These are phyloP conservation scores for Leguminivora glycinivorella DNA, from an alignment of 1,140 invertebrate species.

Conservation along the genomic window DNA sequence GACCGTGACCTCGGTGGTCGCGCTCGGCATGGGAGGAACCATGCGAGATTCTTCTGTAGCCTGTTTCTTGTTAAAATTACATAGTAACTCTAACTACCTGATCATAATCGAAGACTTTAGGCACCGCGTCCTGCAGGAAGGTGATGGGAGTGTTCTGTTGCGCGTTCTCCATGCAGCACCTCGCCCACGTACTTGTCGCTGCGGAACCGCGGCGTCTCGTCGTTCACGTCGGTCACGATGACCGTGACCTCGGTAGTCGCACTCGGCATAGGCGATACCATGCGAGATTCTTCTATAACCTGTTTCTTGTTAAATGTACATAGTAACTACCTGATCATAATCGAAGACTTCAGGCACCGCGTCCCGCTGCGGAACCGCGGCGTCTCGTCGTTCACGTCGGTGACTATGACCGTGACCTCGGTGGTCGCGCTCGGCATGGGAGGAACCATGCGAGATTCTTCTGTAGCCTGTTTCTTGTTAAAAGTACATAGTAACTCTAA, in stretches of 20 bases:
- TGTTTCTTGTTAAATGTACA: no score
- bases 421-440: slow-evolving; percentile 89
- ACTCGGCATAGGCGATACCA: no score
- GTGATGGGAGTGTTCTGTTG: slow-evolving; percentile 93
- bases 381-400: slow-evolving; percentile 97
- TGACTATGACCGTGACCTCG: slow-evolving; percentile 94
- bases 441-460: slow-evolving; percentile 80
- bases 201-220: no score
- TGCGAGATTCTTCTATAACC: no score
- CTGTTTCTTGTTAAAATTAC: no score
- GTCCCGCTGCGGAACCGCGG: no score
- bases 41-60: slow-evolving; percentile 84
- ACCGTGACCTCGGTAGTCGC: no score
- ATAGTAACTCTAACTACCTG: slow-evolving; percentile 81
- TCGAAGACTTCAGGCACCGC: no score
- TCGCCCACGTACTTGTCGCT: slow-evolving; percentile 90
- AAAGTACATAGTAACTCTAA: no score
- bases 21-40: slow-evolving; percentile 84
- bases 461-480: slow-evolving; percentile 86
- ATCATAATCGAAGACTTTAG: slow-evolving; percentile 95
- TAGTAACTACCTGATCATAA: no score
- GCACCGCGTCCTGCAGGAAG: slow-evolving; percentile 88
- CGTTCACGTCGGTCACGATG: no score
- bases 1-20: slow-evolving; percentile 93
- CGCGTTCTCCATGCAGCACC: slow-evolving; percentile 95